phyloP scores from a whole-genome alignment of 2,888 invertebrate genomes.

The Melanchra persicariae region DNA sequence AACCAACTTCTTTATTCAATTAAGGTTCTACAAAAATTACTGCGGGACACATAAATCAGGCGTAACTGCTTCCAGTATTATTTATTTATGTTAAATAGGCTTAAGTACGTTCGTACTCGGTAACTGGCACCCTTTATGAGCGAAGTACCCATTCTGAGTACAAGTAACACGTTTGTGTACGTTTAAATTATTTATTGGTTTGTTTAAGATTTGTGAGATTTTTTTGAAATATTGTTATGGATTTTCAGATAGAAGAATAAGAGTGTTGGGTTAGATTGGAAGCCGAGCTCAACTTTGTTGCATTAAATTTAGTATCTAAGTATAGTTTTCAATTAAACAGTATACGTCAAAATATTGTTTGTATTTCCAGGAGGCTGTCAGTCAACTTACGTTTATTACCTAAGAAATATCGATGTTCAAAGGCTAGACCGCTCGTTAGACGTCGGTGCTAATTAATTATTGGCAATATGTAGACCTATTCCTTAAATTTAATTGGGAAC shows the following conservation, averaged over 20 bases:
- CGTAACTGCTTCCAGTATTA: constrained; percentile 82
- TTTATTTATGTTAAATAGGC: constrained; percentile 86
- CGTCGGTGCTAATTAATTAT: constrained; percentile 20
- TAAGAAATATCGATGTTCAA: neutral
- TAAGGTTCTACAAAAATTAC: constrained; percentile 83
- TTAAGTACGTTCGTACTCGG: constrained; percentile 75
- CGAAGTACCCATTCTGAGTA: constrained; percentile 53
- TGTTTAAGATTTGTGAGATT: constrained; percentile 46
- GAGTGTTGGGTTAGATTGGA: too few species aligned
- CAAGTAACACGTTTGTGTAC: constrained; percentile 40
- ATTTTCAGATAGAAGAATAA: too few species aligned
- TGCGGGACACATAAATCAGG: constrained; percentile 80
- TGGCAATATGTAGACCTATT: constrained; percentile 1
- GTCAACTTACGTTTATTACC: neutral
- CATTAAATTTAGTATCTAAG: too few species aligned
- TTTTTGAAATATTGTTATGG: constrained; percentile 24
- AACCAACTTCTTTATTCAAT: constrained; percentile 82
- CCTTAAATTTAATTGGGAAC: constrained; percentile 1
- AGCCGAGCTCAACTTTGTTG: too few species aligned
- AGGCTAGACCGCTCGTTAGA: constrained; percentile 11
- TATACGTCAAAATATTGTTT: too few species aligned
- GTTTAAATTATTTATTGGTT: constrained; percentile 52
- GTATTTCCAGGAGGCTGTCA: too few species aligned
- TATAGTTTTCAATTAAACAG: too few species aligned
- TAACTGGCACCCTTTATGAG: constrained; percentile 72